Conservation (phyloP, 1,140 invertebrate genomes). For the Eupristina koningsbergeri region DNA sequence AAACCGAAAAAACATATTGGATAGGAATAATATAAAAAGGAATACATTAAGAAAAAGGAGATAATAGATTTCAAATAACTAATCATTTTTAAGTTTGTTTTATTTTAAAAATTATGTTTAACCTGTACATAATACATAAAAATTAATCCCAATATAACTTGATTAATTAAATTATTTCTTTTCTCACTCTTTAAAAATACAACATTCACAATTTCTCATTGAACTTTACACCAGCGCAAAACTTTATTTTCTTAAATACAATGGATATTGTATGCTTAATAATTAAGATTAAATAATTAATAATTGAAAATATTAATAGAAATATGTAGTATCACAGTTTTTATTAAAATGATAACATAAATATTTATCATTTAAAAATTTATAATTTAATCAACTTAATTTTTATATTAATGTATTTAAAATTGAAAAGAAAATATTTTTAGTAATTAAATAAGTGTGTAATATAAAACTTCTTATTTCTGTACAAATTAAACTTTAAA, state of each 20-base stretch:
- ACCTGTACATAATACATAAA: constrained; percentile 68
- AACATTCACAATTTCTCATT: constrained; percentile 39
- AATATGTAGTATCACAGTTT: too few relatives aligned
- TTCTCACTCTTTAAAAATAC: constrained; percentile 63
- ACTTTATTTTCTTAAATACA: constrained; percentile 29
- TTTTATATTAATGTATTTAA: too few relatives aligned
- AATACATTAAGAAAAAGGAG: constrained; percentile 56
- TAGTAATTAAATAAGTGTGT: too few relatives aligned
- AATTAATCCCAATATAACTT: constrained; percentile 54
- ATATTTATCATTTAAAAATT: constrained; percentile 6
- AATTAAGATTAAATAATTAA: constrained; percentile 10
- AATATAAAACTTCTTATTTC: too few relatives aligned
- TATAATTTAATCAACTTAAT: background rate
- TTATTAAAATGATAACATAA: background rate
- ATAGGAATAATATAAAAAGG: constrained; percentile 57
- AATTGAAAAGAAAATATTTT: too few relatives aligned
- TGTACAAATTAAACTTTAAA: too few relatives aligned
- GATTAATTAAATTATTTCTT: constrained; percentile 64
- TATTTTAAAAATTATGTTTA: constrained; percentile 60
- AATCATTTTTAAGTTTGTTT: constrained; percentile 68
- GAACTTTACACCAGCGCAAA: constrained; percentile 38
- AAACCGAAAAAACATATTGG: constrained; percentile 52
- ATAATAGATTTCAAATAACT: constrained; percentile 61
- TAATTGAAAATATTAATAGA: background rate
- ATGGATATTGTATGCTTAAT: constrained; percentile 7